Conservation (phyloP, 92 coral and sea anemone genomes). For the Hydrozoanthus gracilis region DNA sequence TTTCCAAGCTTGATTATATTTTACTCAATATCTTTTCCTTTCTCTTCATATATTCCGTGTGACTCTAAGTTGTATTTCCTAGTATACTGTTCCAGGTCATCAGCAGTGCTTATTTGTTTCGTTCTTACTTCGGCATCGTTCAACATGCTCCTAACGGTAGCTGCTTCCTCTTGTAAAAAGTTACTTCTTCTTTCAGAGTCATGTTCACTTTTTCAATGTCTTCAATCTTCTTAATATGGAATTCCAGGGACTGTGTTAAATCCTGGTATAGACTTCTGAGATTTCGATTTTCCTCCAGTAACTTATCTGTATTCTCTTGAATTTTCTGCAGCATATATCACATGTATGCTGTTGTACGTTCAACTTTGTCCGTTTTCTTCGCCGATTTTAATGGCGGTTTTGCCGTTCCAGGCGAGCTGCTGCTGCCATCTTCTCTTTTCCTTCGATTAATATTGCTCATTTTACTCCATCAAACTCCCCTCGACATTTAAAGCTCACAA, state of each 20-base stretch:
- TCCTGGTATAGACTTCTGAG: slow-evolving; percentile 30
- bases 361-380: background rate
- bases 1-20: slow-evolving; percentile 7
- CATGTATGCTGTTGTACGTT: background rate
- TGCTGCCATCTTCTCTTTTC: background rate
- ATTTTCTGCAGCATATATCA: background rate
- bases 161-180: slow-evolving; percentile 22
- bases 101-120: slow-evolving; percentile 19
- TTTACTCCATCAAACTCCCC: background rate
- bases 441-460: background rate
- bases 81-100: slow-evolving; percentile 17
- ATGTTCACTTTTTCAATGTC: slow-evolving; percentile 28
- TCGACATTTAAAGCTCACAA: background rate
- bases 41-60: slow-evolving; percentile 10
- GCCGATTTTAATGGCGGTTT: slow-evolving; percentile 19
- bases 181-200: slow-evolving; percentile 22
- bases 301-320: slow-evolving; percentile 6
- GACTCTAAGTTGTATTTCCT: slow-evolving; percentile 14
- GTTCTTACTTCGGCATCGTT: slow-evolving; percentile 11
- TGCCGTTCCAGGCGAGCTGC: background rate
- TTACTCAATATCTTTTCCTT: slow-evolving; percentile 25
- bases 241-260: slow-evolving; percentile 8
- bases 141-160: slow-evolving; percentile 13
- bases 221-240: slow-evolving; percentile 23
- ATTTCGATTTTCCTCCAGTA: slow-evolving; percentile 15